phyloP scores from a whole-genome alignment of 2,888 invertebrate species.

The Netelia fuscicornis region DNA sequence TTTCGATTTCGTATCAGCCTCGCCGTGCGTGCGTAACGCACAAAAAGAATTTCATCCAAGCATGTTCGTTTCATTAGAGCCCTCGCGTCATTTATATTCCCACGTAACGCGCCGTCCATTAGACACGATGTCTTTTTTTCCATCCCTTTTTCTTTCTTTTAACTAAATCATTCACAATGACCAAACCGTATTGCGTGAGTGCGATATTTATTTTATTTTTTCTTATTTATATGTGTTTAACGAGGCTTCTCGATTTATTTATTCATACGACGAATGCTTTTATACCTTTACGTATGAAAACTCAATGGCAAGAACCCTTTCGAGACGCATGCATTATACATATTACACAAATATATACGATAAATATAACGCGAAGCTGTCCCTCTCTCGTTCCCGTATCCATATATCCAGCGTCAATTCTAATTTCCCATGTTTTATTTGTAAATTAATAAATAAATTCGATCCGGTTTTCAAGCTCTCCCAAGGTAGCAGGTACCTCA shows the following conservation, averaged over 20 bases:
- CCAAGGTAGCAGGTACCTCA: slow-evolving; percentile 62
- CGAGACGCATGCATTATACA: background rate
- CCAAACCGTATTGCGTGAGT: slow-evolving; percentile 39
- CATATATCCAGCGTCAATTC: slow-evolving; percentile 10
- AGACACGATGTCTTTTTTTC: background rate
- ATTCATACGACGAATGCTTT: slow-evolving; percentile 36
- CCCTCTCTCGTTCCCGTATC: slow-evolving; percentile 6
- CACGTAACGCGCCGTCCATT: slow-evolving; percentile 26
- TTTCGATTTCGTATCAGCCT: background rate
- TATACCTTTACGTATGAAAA: background rate
- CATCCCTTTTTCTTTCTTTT: background rate
- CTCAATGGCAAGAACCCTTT: slow-evolving; percentile 16
- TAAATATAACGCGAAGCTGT: slow-evolving; percentile 9
- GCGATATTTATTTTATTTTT: background rate
- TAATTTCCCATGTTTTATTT: slow-evolving; percentile 37
- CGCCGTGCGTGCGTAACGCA: too few relatives aligned
- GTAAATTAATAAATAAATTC: slow-evolving; percentile 55
- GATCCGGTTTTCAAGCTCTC: slow-evolving; percentile 56
- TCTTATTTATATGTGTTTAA: slow-evolving; percentile 57
- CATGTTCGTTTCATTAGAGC: slow-evolving; percentile 42
- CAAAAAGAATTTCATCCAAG: slow-evolving; percentile 26
- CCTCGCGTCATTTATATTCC: slow-evolving; percentile 44
- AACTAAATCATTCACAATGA: slow-evolving; percentile 28
- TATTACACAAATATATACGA: background rate
- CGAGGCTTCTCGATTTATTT: slow-evolving; percentile 52